phyloP scores from a whole-genome alignment of 53 echinoderm and acorn worm species.

The Holothuria leucospilota region DNA sequence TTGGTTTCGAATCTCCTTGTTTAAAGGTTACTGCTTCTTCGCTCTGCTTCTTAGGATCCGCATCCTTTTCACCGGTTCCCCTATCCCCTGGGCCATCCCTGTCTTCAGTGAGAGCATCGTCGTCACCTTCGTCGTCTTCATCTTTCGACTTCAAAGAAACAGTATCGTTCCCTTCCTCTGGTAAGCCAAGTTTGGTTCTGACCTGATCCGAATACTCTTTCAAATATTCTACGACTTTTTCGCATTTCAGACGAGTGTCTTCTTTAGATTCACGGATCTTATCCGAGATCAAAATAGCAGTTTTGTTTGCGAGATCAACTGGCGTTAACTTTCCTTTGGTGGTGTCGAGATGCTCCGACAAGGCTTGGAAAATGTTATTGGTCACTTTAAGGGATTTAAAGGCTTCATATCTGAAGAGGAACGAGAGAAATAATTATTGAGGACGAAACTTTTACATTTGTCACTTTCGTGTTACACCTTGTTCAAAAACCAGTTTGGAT shows the following conservation, averaged over 20 bases:
- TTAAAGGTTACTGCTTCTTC: no score
- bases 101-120: not conserved
- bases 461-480: no score
- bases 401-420: conserved; percentile 38
- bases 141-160: not conserved
- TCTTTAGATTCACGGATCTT: conserved; percentile 34
- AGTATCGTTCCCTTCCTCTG: not conserved
- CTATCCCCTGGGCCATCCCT: no score
- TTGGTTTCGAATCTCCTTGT: no score
- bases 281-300: conserved; percentile 31
- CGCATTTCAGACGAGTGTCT: conserved; percentile 17
- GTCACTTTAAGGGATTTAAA: conserved; percentile 52
- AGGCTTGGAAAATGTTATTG: conserved; percentile 34
- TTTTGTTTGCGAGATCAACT: conserved; percentile 32
- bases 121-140: not conserved
- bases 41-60: no score
- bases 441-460: no score
- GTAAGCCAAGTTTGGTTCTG: conserved; percentile 17
- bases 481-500: no score
- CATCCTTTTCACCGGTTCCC: no score
- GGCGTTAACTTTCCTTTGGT: conserved; percentile 46
- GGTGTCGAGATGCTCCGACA: conserved; percentile 29
- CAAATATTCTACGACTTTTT: conserved; percentile 38
- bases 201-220: conserved; percentile 45
- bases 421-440: no score